These are phyloP conservation scores for Oreohelix idahoensis DNA, from an alignment of 1,140 invertebrate species.

Conservation along the genomic window DNA sequence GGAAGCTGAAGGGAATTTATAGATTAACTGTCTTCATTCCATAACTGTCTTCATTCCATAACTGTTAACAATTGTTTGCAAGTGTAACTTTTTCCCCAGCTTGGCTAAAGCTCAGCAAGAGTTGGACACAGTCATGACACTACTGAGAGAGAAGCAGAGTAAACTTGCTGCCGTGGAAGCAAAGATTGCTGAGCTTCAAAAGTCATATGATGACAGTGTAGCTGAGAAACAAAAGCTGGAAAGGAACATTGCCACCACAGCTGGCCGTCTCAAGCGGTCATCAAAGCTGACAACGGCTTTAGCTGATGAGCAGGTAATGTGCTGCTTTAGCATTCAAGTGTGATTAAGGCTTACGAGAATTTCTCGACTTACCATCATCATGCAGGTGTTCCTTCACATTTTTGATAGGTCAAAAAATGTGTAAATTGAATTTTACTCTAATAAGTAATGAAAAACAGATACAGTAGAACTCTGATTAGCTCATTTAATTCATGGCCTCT, in stretches of 20 bases:
- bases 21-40: too few relatives aligned
- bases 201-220: constrained; percentile 74
- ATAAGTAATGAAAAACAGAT: too few relatives aligned
- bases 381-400: too few relatives aligned
- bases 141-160: constrained; percentile 71
- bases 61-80: too few relatives aligned
- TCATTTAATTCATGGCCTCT: too few relatives aligned
- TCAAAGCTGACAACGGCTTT: constrained; percentile 87
- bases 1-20: too few relatives aligned
- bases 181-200: constrained; percentile 73
- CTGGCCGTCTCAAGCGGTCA: constrained; percentile 83
- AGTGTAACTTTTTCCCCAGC: constrained; percentile 70
- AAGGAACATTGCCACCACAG: constrained; percentile 82
- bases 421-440: too few relatives aligned
- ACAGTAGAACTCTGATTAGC: too few relatives aligned
- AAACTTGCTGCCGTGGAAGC: constrained; percentile 71
- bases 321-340: background rate
- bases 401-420: too few relatives aligned
- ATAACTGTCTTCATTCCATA: too few relatives aligned
- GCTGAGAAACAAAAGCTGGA: constrained; percentile 78
- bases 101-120: constrained; percentile 76
- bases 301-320: constrained; percentile 81
- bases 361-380: too few relatives aligned
- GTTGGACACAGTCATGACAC: constrained; percentile 69
- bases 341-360: background rate